These are phyloP conservation scores for Thecocarcelia acutangulata DNA, from an alignment of 2,888 invertebrate genomes.

Conservation along the genomic window DNA sequence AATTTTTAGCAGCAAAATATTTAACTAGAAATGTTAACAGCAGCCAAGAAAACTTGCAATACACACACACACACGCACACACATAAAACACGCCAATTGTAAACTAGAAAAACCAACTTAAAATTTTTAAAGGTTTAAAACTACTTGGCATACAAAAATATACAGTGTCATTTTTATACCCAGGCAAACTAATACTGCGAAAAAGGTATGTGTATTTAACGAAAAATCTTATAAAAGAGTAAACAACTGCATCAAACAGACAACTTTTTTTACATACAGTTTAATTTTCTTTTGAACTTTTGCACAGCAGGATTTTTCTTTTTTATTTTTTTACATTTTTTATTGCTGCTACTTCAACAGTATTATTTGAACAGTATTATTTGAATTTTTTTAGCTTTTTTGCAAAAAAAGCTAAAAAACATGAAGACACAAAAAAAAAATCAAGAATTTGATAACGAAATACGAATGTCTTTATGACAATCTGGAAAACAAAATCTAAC, in stretches of 20 bases:
- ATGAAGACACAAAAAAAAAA: background rate
- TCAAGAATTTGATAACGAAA: constrained; percentile 17
- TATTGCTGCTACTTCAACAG: constrained; percentile 44
- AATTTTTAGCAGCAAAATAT: constrained; percentile 50
- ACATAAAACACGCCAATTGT: constrained; percentile 38
- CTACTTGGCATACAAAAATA: constrained; percentile 25
- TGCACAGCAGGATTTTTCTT: background rate
- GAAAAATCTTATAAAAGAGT: constrained; percentile 10
- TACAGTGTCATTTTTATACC: constrained; percentile 4
- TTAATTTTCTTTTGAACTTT: constrained; percentile 28
- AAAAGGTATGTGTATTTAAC: constrained; percentile 31
- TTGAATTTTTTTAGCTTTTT: constrained; percentile 64
- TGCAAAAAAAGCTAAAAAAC: constrained; percentile 1
- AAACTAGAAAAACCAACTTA: constrained; percentile 38
- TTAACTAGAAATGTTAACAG: constrained; percentile 51
- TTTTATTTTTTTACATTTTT: constrained; percentile 4
- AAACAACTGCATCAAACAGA: too few relatives aligned
- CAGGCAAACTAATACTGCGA: background rate
- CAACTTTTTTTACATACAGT: background rate
- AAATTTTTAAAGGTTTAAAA: constrained; percentile 2
- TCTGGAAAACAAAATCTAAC: background rate
- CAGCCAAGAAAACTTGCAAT: constrained; percentile 54
- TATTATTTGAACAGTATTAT: constrained; percentile 66
- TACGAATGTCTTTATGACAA: constrained; percentile 42
- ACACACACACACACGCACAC: constrained; percentile 8